A percentile compares a stretch with the other conserved stretches of the same genome.
These are phyloP conservation scores for Dipodomys stephensi DNA, from an alignment of 2,113 vertebrate genomes.

Conservation along the genomic window DNA sequence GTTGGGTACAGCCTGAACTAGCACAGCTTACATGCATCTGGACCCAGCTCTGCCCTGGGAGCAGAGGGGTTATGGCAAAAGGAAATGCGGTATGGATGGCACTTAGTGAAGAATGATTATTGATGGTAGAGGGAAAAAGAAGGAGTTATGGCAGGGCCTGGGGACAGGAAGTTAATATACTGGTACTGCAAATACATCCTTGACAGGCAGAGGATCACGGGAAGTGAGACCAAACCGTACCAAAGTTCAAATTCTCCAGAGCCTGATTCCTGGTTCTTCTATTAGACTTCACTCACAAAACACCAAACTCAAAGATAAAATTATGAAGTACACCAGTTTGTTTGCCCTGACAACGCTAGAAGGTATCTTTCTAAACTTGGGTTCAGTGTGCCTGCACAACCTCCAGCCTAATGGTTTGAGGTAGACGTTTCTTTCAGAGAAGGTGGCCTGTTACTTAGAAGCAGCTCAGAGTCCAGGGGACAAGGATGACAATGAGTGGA, in stretches of 20 bases:
- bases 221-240: neutral
- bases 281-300: neutral
- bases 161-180: neutral
- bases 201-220: neutral
- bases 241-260: neutral
- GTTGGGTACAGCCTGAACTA: neutral
- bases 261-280: neutral
- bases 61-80: neutral
- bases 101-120: neutral
- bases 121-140: too few relatives aligned
- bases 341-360: neutral
- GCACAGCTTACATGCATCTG: rapidly evolving
- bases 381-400: rapidly evolving
- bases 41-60: neutral
- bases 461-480: neutral
- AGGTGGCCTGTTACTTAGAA: neutral
- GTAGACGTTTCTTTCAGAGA: neutral
- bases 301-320: neutral
- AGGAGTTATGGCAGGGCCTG: neutral
- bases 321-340: neutral
- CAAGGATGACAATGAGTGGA: neutral
- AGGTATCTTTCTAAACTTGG: rapidly evolving
- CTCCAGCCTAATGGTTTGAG: neutral
- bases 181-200: neutral
- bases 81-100: neutral